A percentile compares a stretch with the other conserved stretches of the same genome.
phyloP scores from a whole-genome alignment of 1,140 invertebrate genomes.

The Leptonema lineaticorne region DNA sequence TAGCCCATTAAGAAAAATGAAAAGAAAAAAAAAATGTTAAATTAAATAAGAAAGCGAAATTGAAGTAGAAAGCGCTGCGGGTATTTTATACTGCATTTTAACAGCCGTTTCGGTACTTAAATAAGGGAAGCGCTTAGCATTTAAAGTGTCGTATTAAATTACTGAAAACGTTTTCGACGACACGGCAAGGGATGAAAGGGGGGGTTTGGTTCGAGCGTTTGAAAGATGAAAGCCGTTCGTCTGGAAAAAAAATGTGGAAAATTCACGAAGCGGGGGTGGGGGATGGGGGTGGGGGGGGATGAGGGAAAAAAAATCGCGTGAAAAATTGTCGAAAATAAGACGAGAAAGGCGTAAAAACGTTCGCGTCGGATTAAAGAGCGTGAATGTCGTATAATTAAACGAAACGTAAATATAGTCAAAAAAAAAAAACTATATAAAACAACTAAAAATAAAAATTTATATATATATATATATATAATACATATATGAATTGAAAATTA shows the following conservation, averaged over 20 bases:
- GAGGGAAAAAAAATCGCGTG: not conserved
- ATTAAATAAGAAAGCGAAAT: too few species aligned
- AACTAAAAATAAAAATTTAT: too few species aligned
- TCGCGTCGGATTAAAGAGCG: not conserved
- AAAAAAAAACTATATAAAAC: too few species aligned
- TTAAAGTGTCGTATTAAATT: conserved; percentile 1
- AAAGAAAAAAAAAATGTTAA: too few species aligned
- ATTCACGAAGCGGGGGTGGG: not conserved
- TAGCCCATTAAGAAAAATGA: not conserved
- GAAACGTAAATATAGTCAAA: too few species aligned
- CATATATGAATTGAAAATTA: too few species aligned
- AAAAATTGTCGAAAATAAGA: not conserved
- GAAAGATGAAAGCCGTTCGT: not conserved
- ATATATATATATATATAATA: too few species aligned
- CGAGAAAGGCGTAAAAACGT: not conserved
- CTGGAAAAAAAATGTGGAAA: not conserved
- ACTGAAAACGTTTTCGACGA: not conserved
- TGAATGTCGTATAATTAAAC: not conserved
- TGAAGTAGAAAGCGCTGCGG: too few species aligned
- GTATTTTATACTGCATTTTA: not conserved
- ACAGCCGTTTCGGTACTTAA: not conserved
- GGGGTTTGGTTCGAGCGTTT: not conserved
- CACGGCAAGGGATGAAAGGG: not conserved
- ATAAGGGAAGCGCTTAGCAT: not conserved
- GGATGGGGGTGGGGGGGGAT: not conserved